Conservation (phyloP, 2,888 invertebrate genomes). For the Linnaemya vulpina region DNA sequence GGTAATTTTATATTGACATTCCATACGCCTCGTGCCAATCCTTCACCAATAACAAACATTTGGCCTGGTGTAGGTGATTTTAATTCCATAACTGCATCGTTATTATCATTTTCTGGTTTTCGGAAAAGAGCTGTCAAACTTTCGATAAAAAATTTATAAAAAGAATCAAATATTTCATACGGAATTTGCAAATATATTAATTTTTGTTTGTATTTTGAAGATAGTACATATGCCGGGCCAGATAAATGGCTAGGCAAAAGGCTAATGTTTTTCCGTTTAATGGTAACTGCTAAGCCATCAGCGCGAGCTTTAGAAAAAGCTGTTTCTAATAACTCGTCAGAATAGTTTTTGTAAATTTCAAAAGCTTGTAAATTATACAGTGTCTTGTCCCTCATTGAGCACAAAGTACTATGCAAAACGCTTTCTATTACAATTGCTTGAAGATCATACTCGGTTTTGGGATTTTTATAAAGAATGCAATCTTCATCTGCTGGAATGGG, state of each 20-base stretch:
- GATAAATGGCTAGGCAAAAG: conserved; percentile 76
- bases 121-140: conserved; percentile 70
- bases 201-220: conserved; percentile 82
- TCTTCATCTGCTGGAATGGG: conserved; percentile 74
- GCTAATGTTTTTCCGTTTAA: conserved; percentile 80
- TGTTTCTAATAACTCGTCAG: conserved; percentile 86
- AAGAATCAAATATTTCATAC: conserved; percentile 76
- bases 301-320: conserved; percentile 86
- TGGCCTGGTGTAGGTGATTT: conserved; percentile 83
- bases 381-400: conserved; percentile 85
- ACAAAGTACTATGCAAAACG: conserved; percentile 87
- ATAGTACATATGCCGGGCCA: conserved; percentile 82
- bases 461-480: conserved; percentile 76
- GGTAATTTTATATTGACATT: conserved; percentile 77
- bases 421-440: conserved; percentile 76
- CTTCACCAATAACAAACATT: conserved; percentile 84
- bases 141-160: conserved; percentile 74
- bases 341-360: conserved; percentile 88
- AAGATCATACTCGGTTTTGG: conserved; percentile 76
- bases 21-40: conserved; percentile 80
- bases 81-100: conserved; percentile 77
- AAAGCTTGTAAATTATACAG: conserved; percentile 87
- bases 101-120: not conserved
- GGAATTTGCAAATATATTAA: conserved; percentile 78
- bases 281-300: conserved; percentile 85